Evolutionary conservation across 2,797 vertebrate genomes (phyloP).

Genomic region (Tapera naevia): DNA sequence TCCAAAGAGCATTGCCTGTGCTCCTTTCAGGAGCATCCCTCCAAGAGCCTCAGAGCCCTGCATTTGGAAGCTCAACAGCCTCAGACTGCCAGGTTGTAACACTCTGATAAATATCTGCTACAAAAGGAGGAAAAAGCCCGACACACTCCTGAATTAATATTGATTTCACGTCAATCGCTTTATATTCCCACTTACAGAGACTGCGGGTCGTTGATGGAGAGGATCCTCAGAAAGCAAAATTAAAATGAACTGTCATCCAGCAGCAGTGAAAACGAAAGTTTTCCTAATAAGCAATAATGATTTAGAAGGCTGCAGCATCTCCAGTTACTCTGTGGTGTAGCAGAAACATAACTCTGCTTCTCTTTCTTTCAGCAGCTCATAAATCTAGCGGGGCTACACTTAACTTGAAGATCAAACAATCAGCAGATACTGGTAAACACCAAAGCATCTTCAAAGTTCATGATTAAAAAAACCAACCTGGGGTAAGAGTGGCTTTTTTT

Average conservation of each 20-base stretch:
- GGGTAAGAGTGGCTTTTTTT: not conserved
- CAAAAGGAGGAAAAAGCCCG: not conserved
- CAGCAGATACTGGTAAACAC: conserved; percentile 34
- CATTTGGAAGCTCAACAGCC: not conserved
- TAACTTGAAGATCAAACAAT: conserved; percentile 55
- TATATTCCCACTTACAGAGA: not conserved
- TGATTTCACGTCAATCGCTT: conserved; percentile 48
- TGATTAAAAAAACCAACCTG: not conserved
- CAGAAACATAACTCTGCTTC: not conserved
- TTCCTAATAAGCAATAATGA: conserved; percentile 26
- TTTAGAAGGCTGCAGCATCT: conserved; percentile 13
- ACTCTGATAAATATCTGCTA: not conserved
- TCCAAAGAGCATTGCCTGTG: not conserved
- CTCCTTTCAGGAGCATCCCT: not conserved
- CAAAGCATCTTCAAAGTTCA: conserved; percentile 28
- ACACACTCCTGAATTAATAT: conserved; percentile 13
- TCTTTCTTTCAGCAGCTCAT: conserved; percentile 6
- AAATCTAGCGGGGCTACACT: conserved; percentile 14
- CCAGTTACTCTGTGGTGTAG: not conserved
- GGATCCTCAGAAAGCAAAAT: conserved; percentile 33
- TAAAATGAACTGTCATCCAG: not conserved
- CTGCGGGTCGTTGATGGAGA: conserved; percentile 2
- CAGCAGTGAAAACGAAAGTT: not conserved
- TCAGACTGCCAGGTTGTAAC: not conserved
- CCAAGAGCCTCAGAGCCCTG: not conserved